Conservation (phyloP, 2,797 vertebrate genomes). For the Aotus griseimembra region DNA sequence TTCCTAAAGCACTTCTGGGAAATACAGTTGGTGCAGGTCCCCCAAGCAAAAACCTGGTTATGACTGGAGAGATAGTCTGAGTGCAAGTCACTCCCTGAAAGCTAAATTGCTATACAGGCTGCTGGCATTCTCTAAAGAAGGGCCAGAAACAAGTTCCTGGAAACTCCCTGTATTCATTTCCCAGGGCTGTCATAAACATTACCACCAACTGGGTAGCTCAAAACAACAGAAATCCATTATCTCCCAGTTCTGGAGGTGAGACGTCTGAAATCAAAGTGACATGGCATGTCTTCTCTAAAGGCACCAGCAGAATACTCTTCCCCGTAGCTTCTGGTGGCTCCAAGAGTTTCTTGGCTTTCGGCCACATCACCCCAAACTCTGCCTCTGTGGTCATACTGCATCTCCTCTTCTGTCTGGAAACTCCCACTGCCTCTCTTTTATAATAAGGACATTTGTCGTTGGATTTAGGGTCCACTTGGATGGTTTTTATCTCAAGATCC, state of each 20-base stretch:
- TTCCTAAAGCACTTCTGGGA: background rate
- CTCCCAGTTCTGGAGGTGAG: background rate
- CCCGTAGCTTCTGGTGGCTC: background rate
- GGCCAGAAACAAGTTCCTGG: background rate
- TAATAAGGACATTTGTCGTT: background rate
- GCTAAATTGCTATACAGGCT: background rate
- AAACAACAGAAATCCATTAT: background rate
- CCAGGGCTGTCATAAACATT: background rate
- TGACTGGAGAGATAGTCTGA: background rate
- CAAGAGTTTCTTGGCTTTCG: background rate
- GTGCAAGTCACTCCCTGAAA: background rate
- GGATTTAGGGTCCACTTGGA: background rate
- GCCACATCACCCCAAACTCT: background rate
- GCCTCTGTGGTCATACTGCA: background rate
- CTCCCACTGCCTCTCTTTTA: background rate
- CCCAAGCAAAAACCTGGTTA: background rate
- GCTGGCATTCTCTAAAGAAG: background rate
- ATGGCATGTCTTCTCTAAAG: background rate
- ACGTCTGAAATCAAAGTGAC: background rate
- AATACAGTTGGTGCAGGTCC: background rate
- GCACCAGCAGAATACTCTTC: background rate
- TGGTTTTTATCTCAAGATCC: background rate
- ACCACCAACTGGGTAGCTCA: background rate
- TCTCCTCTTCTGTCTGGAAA: background rate
- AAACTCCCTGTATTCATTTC: background rate